Base-by-base conservation (phyloP, 2,113 vertebrate genomes). In the Felis chaus region DNA sequence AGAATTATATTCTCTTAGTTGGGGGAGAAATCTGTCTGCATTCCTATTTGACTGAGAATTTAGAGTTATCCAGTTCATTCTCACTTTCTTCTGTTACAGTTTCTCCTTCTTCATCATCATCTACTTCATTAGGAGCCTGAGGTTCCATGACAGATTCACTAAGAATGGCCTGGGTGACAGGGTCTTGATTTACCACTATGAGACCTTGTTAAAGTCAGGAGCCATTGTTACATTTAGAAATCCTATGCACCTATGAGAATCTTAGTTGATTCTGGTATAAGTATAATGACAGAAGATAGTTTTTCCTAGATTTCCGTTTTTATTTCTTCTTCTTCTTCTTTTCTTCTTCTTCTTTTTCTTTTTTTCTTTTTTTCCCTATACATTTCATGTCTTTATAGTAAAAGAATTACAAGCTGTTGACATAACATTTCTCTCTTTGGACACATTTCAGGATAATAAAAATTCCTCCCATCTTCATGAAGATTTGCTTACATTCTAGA, bases 181-280 rank as follows among this genome's bases (percentile, higher is more conserved):
- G 98, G 97, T 99, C 99, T 97, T 97, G 95, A 98, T 98, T 99
- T 97, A 99, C 98, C 48, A 98, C 96, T 27, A 99, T 97, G 84
- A 98, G 99, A 92, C 98, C 97, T 15, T 98, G 98, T 65, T 98
- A 98, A 4, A 98, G 97, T 99, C 98, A 86, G 99, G 99, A 94
- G 99, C 99, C 98, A 99, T 90, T 21, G 99, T 99, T 92, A 99
- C 98, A 96, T 99, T 99, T 23, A 99, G 99, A 97, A 99, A 99
- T 27, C 99, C 99, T 99, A 95, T 76, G 73, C 14, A 29, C 73
- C 41, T 76, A 48, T 15, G 25, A 76, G 41, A 48, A 48, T 53
- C 27, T 41, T n/a, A 66, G 27, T 31, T 94, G 41, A 91, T 65
- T 91, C 14, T 53, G 45, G 31, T 48, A 48, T 94, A 89, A 91